Evolutionary conservation across 1,140 invertebrate species (phyloP), one percentile per base, ranked within the genome.

Genomic region (Lepidurus couesii): DNA sequence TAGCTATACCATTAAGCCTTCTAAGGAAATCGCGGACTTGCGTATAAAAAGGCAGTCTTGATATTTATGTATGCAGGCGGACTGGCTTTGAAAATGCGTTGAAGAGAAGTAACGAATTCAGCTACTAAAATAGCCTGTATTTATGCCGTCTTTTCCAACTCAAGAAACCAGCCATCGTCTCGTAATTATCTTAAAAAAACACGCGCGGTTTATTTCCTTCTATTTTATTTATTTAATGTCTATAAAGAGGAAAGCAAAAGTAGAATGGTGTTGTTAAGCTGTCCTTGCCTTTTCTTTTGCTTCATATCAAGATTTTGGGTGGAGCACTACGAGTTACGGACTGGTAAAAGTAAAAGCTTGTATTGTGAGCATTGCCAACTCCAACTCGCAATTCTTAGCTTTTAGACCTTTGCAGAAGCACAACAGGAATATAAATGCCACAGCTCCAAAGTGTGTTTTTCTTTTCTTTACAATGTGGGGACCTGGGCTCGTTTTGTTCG

Each of bases 1-100:
- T 65, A 65, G 53, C 53, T 65, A 65, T 65, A 65, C 7, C 53
- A 65, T 65, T 65, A 65, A 65, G 53, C 53, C 53, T 16, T 65
- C 16, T 13, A 65, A 65, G 53, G 53, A 16, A 65, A 65, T 47
- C 6, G 53, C 16, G 53, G 53, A 65, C 53, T 65, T 65, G 21
- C 53, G 53, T 21, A 65, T 16, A 16, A 65, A 13, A 21, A 21
- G 16, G 53, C 53, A 65, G 16, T 7, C 13, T n/a, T 21, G 6
- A 21, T 65, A 65, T 65, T 21, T 65, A 65, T 65, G 53, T 21
- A 65, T 65, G 13, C 13, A 65, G 16, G 13, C 53, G 21, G 21
- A 21, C 34, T 34, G 34, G 2, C 34, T 34, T 34, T 34, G 34
- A 4, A 34, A 34, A 34, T 4, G 34, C 34, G 34, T 34, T 34